Evolutionary conservation across 2,113 vertebrate species (phyloP).

Genomic region (Brienomyrus longianalis): DNA sequence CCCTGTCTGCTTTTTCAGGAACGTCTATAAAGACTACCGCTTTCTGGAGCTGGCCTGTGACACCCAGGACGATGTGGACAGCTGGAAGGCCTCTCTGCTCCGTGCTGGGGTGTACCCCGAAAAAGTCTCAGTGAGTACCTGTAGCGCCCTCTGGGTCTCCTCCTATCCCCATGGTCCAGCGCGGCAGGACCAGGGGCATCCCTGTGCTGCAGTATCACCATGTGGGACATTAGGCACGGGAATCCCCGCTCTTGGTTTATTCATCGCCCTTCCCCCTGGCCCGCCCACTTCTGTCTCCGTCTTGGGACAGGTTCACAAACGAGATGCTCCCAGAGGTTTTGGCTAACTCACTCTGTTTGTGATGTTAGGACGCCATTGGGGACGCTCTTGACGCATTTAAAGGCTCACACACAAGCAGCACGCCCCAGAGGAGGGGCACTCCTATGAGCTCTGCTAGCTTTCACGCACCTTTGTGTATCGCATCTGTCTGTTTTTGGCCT

Average conservation of each 20-base stretch:
- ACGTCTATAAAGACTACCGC: slow-evolving; percentile 92
- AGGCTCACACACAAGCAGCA: slow-evolving; percentile 26
- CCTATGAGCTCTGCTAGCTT: not conserved
- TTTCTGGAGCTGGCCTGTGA: slow-evolving; percentile 83
- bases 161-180: slow-evolving; percentile 2
- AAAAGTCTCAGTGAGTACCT: slow-evolving; percentile 71
- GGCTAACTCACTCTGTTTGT: slow-evolving; percentile 29
- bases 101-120: slow-evolving; percentile 86
- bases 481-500: not conserved
- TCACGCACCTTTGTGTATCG: not conserved
- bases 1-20: slow-evolving; percentile 57
- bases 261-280: slow-evolving; percentile 51
- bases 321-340: not conserved
- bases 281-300: slow-evolving; percentile 36
- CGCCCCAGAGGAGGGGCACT: not conserved
- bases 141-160: slow-evolving; percentile 46
- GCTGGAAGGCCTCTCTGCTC: slow-evolving; percentile 90
- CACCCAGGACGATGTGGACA: slow-evolving; percentile 84
- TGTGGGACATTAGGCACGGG: slow-evolving; percentile 45
- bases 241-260: slow-evolving; percentile 62
- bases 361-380: slow-evolving; percentile 31
- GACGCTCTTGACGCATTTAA: slow-evolving; percentile 26
- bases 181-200: slow-evolving; percentile 56
- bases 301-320: not conserved
- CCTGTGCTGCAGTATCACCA: slow-evolving; percentile 63